phyloP scores from a whole-genome alignment of 1,140 invertebrate species.

The Whitmania pigra region DNA sequence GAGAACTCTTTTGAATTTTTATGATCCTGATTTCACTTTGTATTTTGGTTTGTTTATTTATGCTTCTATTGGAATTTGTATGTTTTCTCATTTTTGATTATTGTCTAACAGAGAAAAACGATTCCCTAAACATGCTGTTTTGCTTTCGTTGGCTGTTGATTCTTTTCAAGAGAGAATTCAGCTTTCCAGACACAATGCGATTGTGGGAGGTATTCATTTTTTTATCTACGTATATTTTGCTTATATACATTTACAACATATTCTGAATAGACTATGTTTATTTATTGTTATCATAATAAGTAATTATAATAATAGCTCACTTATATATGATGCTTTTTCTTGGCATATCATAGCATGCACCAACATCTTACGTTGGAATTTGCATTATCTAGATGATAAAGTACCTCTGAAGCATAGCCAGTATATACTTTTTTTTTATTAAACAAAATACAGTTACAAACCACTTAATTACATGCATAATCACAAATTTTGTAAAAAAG shows the following conservation, averaged over 20 bases:
- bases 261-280: background rate
- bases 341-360: background rate
- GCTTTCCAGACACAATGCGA: conserved; percentile 46
- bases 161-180: conserved; percentile 53
- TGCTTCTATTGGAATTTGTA: too few species aligned
- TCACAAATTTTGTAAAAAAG: too few species aligned
- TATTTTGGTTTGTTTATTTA: conserved; percentile 50
- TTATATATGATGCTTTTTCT: background rate
- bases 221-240: conserved; percentile 7
- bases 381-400: background rate
- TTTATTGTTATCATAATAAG: background rate
- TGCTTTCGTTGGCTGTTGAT: conserved; percentile 74
- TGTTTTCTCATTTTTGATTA: background rate
- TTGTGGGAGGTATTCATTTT: conserved; percentile 46
- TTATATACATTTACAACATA: background rate
- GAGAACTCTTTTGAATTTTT: conserved; percentile 62
- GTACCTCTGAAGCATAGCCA: too few species aligned
- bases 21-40: conserved; percentile 67
- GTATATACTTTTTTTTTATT: too few species aligned
- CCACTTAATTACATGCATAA: too few species aligned
- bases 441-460: too few species aligned
- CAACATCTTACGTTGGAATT: background rate
- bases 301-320: background rate
- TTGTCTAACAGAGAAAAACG: conserved; percentile 58
- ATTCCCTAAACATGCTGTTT: conserved; percentile 96